Percentiles rank a stretch among this genome's conserved stretches.
Conservation (phyloP, 2,797 vertebrate genomes). For the Myotis planiceps region DNA sequence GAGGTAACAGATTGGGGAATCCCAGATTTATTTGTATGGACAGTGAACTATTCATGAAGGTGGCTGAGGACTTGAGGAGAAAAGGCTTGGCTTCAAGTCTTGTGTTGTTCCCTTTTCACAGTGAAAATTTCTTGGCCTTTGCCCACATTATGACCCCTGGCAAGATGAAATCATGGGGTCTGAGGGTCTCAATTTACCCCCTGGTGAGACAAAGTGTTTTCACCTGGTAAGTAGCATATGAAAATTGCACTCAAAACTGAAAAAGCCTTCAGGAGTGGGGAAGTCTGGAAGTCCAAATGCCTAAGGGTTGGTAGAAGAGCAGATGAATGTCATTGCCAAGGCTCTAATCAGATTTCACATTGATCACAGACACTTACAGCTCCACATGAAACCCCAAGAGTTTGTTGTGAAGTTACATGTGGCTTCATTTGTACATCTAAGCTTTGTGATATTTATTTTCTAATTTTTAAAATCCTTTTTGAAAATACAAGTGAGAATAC, state of each 20-base stretch:
- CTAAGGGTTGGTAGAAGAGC: not conserved
- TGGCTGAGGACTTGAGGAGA: not conserved
- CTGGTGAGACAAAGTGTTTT: not conserved
- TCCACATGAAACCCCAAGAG: not conserved
- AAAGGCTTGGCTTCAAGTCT: not conserved
- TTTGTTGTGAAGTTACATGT: fast-evolving
- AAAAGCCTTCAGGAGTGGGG: not conserved
- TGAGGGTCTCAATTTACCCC: not conserved
- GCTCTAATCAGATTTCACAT: too few relatives aligned
- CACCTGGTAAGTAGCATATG: not conserved
- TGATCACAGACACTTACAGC: not conserved
- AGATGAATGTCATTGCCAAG: too few relatives aligned
- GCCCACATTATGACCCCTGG: not conserved
- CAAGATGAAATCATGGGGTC: not conserved
- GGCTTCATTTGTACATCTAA: not conserved
- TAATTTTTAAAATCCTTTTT: not conserved
- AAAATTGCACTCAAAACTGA: not conserved
- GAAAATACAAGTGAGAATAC: not conserved
- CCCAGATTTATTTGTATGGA: not conserved
- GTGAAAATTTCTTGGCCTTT: not conserved
- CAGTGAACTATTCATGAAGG: not conserved
- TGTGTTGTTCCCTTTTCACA: not conserved
- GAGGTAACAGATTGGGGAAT: not conserved
- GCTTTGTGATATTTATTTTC: not conserved
- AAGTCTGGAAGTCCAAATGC: not conserved